Base-by-base conservation (phyloP, 2,888 invertebrate genomes). In the Eledone cirrhosa region DNA sequence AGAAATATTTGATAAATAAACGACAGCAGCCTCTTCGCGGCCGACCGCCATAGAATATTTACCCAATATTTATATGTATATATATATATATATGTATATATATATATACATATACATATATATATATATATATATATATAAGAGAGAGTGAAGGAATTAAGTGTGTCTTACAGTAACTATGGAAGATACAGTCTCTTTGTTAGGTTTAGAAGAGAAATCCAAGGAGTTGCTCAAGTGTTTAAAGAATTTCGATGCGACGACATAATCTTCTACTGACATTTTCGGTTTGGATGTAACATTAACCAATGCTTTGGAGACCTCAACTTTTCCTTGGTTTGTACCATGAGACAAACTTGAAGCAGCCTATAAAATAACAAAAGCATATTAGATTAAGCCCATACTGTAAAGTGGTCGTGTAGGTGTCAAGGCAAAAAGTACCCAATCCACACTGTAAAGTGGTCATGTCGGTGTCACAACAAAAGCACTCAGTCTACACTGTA, bases 191-290 rank as follows among this genome's bases (percentile, higher is more conserved):
- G 41, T 41, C 11, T 41, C 41, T 41, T 41, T 41, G 8, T 41
- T 41, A 41, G 41, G 41, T 41, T 41, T 41, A 11, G 41, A 41
- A 41, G 41, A n/a, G 2, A 29, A 22, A 16, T 69, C 48, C 5
- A 72, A 72, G 76, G 53, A 48, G 16, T 63, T 48, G 16, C 77
- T 78, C 14, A 83, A 48, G 27, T 78, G 78, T 41, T 76, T 77
- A 63, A 84, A 77, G 67, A 82, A 78, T 75, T 82, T 75, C 16
- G 84, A 81, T 13, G 83, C 80, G 53, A 78, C 77, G 13, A 80
- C 29, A 72, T 83, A 74, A 65, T 84, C 84, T 19, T 81, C 84
- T 41, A 81, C 77, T 1, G 80, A 80, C 27, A 82, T 79, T 29
- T 82, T 80, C 16, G 80, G 78, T 7, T 72, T 74, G 29, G 74